phyloP scores from a whole-genome alignment of 2,888 invertebrate genomes.

The Stegana nigrithorax region DNA sequence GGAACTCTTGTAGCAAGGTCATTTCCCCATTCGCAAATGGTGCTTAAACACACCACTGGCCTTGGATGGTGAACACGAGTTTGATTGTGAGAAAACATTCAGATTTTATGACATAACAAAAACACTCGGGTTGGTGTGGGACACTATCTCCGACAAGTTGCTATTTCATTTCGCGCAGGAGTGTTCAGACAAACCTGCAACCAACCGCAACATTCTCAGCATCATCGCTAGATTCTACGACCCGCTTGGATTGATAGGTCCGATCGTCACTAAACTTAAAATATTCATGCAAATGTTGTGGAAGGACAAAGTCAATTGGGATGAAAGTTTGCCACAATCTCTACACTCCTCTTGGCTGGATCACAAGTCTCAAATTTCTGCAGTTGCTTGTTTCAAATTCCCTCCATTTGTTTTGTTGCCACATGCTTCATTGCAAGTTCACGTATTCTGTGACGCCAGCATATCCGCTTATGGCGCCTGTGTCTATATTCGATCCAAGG shows the following conservation, averaged over 20 bases:
- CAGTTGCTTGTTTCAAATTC: background rate
- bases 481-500: background rate
- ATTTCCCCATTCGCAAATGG: background rate
- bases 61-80: no score
- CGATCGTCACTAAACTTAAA: background rate
- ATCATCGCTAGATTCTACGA: background rate
- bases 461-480: background rate
- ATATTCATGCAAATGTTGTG: background rate
- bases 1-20: background rate
- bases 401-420: background rate
- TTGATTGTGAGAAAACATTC: no score
- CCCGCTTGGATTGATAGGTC: background rate
- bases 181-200: background rate
- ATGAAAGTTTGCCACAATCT: background rate
- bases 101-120: no score
- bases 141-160: background rate
- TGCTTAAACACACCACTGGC: background rate
- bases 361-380: background rate
- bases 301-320: background rate
- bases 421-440: background rate
- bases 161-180: background rate
- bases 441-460: constrained; percentile 8
- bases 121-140: background rate
- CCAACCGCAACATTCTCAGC: background rate
- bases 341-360: background rate